These are phyloP conservation scores for Carcinoscorpius rotundicauda DNA, from an alignment of 1,140 invertebrate species.

Conservation along the genomic window DNA sequence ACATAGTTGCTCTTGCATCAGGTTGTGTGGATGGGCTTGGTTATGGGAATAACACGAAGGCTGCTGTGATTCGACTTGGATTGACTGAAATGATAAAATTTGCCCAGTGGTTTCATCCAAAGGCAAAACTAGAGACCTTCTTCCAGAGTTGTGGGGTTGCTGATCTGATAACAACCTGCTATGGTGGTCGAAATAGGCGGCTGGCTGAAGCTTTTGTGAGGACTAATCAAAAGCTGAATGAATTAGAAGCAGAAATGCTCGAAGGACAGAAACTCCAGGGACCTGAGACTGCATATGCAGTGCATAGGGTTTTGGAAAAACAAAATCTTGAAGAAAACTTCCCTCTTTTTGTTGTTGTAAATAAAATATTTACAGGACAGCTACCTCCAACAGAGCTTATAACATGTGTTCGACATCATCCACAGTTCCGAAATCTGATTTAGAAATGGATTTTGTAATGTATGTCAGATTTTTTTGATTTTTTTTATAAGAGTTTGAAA, in stretches of 20 bases:
- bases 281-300: constrained; percentile 94
- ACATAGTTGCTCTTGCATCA: constrained; percentile 94
- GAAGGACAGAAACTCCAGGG: constrained; percentile 97
- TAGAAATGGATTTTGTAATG: too few relatives aligned
- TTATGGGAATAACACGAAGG: constrained; percentile 95
- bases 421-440: constrained; percentile 28
- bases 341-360: constrained; percentile 87
- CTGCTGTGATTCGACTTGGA: constrained; percentile 89
- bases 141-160: constrained; percentile 98
- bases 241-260: constrained; percentile 85
- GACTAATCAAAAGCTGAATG: constrained; percentile 63
- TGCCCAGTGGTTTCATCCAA: constrained; percentile 70
- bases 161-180: constrained; percentile 96
- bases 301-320: constrained; percentile 31
- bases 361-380: constrained; percentile 77
- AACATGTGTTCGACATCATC: constrained; percentile 81
- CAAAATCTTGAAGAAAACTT: constrained; percentile 51
- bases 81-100: constrained; percentile 96
- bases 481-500: too few relatives aligned
- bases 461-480: too few relatives aligned
- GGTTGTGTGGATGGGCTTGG: constrained; percentile 92
- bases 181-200: constrained; percentile 88
- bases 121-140: constrained; percentile 72
- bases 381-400: constrained; percentile 67
- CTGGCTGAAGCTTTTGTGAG: constrained; percentile 90